These are phyloP conservation scores for Gracilinanus agilis DNA, from an alignment of 2,113 vertebrate genomes.

Conservation along the genomic window DNA sequence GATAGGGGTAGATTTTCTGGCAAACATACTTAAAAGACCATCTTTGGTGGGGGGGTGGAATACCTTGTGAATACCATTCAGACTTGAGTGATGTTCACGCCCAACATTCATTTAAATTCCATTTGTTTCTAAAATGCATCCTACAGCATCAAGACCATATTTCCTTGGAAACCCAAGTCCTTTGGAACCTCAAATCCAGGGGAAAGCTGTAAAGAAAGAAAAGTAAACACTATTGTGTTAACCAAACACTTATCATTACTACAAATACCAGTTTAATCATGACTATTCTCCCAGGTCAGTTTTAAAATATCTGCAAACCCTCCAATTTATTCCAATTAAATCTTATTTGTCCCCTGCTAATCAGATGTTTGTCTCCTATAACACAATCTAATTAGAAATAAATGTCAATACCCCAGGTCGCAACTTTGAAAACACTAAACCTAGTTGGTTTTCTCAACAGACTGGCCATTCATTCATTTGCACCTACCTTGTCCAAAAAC, in stretches of 20 bases:
- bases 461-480: background rate
- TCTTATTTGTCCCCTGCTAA: conserved; percentile 19
- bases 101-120: conserved; percentile 4
- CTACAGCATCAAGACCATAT: background rate
- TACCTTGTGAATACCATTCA: conserved; percentile 23
- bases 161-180: background rate
- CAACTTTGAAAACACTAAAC: background rate
- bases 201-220: background rate
- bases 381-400: conserved; percentile 9
- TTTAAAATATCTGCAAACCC: background rate
- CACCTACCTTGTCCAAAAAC: background rate
- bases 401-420: conserved; percentile 1
- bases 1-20: background rate
- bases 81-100: conserved; percentile 23
- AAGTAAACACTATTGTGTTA: background rate
- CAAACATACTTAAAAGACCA: conserved; percentile 48
- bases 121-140: conserved; percentile 29
- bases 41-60: conserved; percentile 7
- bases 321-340: background rate
- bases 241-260: background rate
- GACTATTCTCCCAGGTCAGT: background rate
- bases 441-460: background rate
- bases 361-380: conserved; percentile 25
- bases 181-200: background rate
- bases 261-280: conserved; percentile 4